Evolutionary conservation across 2,113 vertebrate species (phyloP).

Genomic region (Meles meles): DNA sequence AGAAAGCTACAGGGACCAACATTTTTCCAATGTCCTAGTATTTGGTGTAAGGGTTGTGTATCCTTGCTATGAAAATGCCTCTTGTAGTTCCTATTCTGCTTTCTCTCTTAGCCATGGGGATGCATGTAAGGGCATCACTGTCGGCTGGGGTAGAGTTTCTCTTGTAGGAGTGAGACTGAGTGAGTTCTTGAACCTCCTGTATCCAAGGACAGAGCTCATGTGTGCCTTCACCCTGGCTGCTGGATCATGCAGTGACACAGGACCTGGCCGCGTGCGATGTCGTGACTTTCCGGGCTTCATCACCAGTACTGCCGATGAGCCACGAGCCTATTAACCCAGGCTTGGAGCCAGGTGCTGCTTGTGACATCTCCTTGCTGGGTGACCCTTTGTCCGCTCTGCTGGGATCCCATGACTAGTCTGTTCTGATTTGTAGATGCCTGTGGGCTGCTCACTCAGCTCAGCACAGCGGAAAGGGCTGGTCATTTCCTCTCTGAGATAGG

Average conservation of each 20-base stretch:
- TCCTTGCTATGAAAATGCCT: background rate
- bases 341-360: background rate
- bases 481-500: background rate
- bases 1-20: background rate
- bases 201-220: background rate
- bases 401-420: background rate
- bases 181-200: background rate
- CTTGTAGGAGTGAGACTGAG: background rate
- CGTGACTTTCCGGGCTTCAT: background rate
- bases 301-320: background rate
- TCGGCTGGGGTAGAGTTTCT: background rate
- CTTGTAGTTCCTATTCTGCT: background rate
- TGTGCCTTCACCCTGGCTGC: background rate
- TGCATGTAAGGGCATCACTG: fast-evolving
- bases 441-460: background rate
- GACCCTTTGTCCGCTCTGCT: background rate
- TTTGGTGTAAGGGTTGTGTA: fast-evolving
- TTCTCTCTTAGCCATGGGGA: background rate
- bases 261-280: fast-evolving
- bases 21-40: background rate
- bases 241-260: fast-evolving
- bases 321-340: background rate
- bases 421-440: background rate
- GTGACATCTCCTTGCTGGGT: background rate
- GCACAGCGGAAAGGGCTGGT: background rate